Percentiles rank a stretch among this genome's conserved stretches.
phyloP scores from a whole-genome alignment of 2,888 invertebrate genomes.

The Apamea monoglypha region DNA sequence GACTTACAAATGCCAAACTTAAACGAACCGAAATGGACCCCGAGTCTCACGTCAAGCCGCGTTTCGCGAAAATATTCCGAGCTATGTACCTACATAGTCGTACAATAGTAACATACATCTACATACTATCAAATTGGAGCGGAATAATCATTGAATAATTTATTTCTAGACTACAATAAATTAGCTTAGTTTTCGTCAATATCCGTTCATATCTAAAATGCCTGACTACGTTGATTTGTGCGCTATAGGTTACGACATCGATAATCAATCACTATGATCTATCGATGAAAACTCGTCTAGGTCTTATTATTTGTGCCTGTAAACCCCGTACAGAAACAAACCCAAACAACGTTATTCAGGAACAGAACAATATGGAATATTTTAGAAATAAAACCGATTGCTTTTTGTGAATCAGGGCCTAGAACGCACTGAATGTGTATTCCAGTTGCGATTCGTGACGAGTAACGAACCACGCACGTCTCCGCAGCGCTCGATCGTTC shows the following conservation, averaged over 20 bases:
- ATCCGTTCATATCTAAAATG: background rate
- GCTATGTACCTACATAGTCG: constrained; percentile 27
- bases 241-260: background rate
- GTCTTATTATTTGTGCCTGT: background rate
- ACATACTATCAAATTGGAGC: constrained; percentile 5
- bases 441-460: constrained; percentile 71
- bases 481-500: constrained; percentile 49
- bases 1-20: constrained; percentile 89
- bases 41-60: constrained; percentile 68
- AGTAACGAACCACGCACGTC: constrained; percentile 81
- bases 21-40: constrained; percentile 88
- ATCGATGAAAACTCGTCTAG: background rate
- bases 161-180: background rate
- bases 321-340: background rate
- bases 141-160: background rate
- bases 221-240: background rate
- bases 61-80: constrained; percentile 64
- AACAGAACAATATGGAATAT: constrained; percentile 9
- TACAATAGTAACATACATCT: constrained; percentile 2
- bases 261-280: background rate
- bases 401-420: constrained; percentile 45
- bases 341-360: background rate
- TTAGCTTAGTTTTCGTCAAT: background rate
- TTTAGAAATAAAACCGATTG: constrained; percentile 25
- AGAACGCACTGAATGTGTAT: constrained; percentile 67